Evolutionary conservation across 2,888 invertebrate genomes (phyloP).

Genomic region (Polyommatus icarus): DNA sequence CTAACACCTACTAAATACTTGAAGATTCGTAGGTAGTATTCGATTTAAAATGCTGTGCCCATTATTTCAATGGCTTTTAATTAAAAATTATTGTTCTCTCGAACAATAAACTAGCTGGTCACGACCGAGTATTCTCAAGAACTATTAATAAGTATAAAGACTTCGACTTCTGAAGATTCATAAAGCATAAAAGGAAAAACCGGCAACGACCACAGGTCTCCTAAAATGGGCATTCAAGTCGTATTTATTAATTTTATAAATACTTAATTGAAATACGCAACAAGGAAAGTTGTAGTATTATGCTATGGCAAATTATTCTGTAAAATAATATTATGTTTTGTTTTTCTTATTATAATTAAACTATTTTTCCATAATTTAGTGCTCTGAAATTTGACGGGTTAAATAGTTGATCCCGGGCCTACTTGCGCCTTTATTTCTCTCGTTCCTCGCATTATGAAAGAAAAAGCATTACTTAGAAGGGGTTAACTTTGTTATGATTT

Average conservation of each 20-base stretch:
- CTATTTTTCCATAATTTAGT: neutral
- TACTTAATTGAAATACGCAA: slow-evolving; percentile 9
- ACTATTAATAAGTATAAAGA: slow-evolving; percentile 1
- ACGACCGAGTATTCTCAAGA: neutral
- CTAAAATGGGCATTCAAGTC: slow-evolving; percentile 3
- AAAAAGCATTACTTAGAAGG: too few species aligned
- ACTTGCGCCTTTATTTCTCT: too few species aligned
- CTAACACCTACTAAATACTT: neutral
- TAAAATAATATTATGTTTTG: neutral
- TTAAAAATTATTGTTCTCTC: neutral
- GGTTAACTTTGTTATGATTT: too few species aligned
- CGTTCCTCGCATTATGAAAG: too few species aligned
- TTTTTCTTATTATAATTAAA: neutral
- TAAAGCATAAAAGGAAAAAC: slow-evolving; percentile 35
- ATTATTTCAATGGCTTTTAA: neutral
- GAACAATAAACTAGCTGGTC: slow-evolving; percentile 3
- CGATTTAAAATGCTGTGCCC: neutral
- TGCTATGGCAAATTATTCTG: neutral
- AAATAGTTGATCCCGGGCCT: neutral
- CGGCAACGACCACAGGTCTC: slow-evolving; percentile 28
- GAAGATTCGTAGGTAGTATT: neutral
- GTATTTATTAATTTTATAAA: slow-evolving; percentile 20
- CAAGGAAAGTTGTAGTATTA: neutral
- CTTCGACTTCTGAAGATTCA: slow-evolving; percentile 26
- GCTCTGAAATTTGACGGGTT: neutral